Percentiles rank a stretch among this genome's conserved stretches.
These are phyloP conservation scores for Andrena flavipes DNA, from an alignment of 2,888 invertebrate genomes.

Conservation along the genomic window DNA sequence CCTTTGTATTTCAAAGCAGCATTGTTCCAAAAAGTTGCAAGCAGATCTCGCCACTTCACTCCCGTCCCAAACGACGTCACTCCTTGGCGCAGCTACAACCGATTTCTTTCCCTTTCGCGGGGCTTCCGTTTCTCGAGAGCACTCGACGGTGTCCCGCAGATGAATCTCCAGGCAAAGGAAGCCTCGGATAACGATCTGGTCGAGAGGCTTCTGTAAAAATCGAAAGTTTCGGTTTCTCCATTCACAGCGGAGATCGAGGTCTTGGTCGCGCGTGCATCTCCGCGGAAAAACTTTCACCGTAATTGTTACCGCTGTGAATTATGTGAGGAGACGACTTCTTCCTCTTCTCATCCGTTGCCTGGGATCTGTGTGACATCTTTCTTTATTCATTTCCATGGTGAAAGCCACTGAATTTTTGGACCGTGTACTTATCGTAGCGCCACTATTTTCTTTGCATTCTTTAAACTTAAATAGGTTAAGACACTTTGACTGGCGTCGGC, in stretches of 20 bases:
- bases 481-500: no score
- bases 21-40: no score
- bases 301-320: conserved; percentile 64
- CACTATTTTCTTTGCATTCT: no score
- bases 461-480: no score
- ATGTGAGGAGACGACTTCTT: conserved; percentile 17
- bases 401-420: no score
- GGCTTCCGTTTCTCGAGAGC: neutral
- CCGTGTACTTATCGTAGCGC: no score
- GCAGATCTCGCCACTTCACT: no score
- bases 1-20: no score
- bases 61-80: no score
- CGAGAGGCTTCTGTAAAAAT: conserved; percentile 31
- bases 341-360: conserved; percentile 7
- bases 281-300: conserved; percentile 73
- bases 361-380: no score
- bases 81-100: no score
- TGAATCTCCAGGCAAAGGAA: neutral
- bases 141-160: neutral
- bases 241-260: conserved; percentile 54
- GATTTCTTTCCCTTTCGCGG: no score
- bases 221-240: conserved; percentile 59
- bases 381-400: neutral
- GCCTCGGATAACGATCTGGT: neutral
- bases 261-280: conserved; percentile 45